phyloP scores from a whole-genome alignment of 2,113 vertebrate species.

The Naja naja region DNA sequence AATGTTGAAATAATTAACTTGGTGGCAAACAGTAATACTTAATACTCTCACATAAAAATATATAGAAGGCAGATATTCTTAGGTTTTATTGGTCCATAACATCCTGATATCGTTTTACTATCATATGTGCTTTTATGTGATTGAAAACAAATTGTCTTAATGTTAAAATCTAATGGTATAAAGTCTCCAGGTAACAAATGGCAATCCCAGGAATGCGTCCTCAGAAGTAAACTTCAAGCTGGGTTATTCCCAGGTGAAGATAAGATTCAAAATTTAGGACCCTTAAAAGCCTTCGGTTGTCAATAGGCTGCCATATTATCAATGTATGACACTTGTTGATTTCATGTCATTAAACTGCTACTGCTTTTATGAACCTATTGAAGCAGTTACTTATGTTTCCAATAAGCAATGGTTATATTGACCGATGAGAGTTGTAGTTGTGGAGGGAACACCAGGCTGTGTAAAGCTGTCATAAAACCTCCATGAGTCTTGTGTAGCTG shows the following conservation, averaged over 20 bases:
- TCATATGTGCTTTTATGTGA: not conserved
- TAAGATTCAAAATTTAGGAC: not conserved
- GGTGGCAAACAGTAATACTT: not conserved
- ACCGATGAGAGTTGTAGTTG: not conserved
- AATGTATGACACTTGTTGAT: not conserved
- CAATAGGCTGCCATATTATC: not conserved
- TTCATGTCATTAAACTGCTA: not conserved
- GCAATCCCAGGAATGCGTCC: not conserved
- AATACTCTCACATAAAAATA: not conserved
- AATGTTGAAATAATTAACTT: not conserved
- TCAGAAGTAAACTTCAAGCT: not conserved
- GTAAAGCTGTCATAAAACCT: not conserved
- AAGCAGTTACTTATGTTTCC: not conserved
- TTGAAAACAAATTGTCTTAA: not conserved
- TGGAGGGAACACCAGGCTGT: not conserved
- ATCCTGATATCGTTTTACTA: not conserved
- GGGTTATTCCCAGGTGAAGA: not conserved
- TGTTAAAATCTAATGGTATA: not conserved
- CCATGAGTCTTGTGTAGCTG: not conserved
- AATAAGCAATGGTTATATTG: not conserved
- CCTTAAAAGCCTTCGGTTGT: not conserved
- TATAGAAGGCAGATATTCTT: not conserved
- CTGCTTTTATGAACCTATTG: not conserved
- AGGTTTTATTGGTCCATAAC: not conserved
- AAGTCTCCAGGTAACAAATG: not conserved